These are phyloP conservation scores for Aythya baeri DNA, from an alignment of 2,113 vertebrate species.

Conservation along the genomic window DNA sequence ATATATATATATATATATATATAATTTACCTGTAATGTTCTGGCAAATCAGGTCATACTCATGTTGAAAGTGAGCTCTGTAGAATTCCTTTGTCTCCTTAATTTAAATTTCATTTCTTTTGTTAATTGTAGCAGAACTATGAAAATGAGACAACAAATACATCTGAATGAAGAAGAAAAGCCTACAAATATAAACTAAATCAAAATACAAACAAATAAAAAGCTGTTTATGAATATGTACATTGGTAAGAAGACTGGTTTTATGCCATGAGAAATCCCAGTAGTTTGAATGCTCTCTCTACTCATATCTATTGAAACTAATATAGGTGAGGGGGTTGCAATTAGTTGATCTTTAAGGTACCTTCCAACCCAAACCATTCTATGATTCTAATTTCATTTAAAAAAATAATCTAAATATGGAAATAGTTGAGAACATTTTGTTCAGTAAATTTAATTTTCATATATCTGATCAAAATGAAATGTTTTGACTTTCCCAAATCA, in stretches of 20 bases:
- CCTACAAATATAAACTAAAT: background rate
- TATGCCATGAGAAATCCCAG: background rate
- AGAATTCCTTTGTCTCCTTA: background rate
- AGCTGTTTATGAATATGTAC: background rate
- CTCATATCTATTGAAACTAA: background rate
- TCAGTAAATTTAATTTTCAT: slow-evolving; percentile 38
- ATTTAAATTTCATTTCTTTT: background rate
- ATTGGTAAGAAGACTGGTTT: background rate
- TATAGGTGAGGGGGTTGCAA: too few species aligned
- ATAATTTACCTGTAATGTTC: background rate
- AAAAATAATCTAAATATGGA: background rate
- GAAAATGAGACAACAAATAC: background rate
- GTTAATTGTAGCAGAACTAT: background rate
- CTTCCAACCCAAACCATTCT: too few species aligned
- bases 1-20: too few species aligned
- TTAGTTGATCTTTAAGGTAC: too few species aligned
- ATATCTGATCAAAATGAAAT: slow-evolving; percentile 41
- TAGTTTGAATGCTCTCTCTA: background rate
- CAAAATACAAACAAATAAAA: background rate
- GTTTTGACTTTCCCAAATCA: slow-evolving; percentile 20
- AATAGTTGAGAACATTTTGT: slow-evolving; percentile 4
- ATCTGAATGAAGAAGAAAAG: background rate
- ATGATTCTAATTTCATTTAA: too few species aligned
- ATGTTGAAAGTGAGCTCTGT: background rate
- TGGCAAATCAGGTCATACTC: background rate